Base-by-base conservation (phyloP, 2,113 vertebrate genomes). In the Hystrix cristata region DNA sequence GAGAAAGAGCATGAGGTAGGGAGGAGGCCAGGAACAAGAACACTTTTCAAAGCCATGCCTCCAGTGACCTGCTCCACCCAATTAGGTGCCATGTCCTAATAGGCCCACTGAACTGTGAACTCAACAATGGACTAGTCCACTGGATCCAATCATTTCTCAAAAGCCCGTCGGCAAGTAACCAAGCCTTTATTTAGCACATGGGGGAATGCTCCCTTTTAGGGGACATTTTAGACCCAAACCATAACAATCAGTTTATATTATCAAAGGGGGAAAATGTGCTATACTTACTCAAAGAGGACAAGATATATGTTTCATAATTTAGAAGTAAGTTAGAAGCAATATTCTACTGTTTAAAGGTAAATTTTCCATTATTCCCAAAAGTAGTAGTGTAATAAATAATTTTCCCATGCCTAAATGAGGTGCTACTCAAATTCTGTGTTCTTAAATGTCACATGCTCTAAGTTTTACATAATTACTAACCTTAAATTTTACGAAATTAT, bases 401-500 rank as follows among this genome's bases (percentile, higher is more conserved):
- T 86, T 85, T n/a, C 10, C 38, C 53, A 71, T 48, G 38, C 18
- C 25, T 81, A 90, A 81, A 2, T 51, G 31, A 92, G 10, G 57
- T 80, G 85, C 27, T 57, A 59, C 81, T 57, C 85, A 60, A 64
- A 71, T 82, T 90, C 43, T 69, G 6, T 72, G 81, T 95, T 94
- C 46, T 82, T 87, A 83, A 94, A 57, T 60, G 82, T 82, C 21
- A 87, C 12, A 64, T 65, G 38, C 31, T 91, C 90, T 74, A 79
- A 95, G 34, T 72, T 90, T 60, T 79, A 90, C 21, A 71, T 51
- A 84, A 93, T 86, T 84, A 91, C 82, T 27, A 87, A 91, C 55
- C 12, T 57, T 53, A n/a, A 88, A 86, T 78, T 96, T 96, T 95
- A 96, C 85, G 87, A 85, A 90, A 72, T 91, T 91, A 85, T 10